phyloP scores from a whole-genome alignment of 1,140 invertebrate species.

The Brachionus angularis region DNA sequence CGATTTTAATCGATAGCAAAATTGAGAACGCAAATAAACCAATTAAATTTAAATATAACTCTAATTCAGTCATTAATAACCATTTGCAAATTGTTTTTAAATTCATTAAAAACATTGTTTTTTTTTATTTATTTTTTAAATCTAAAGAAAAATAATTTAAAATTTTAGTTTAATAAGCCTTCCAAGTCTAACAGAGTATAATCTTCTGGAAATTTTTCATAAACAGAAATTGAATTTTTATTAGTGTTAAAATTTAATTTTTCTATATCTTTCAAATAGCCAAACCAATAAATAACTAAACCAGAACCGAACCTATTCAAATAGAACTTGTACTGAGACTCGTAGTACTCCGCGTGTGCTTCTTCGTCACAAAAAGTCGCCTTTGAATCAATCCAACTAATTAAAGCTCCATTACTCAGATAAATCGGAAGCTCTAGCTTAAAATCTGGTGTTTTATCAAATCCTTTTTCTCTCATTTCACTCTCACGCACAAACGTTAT shows the following conservation, averaged over 20 bases:
- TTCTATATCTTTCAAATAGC: conserved; percentile 72
- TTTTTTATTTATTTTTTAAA: conserved; percentile 7
- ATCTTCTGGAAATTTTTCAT: conserved; percentile 1
- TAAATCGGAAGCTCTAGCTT: conserved; percentile 80
- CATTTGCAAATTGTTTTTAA: conserved; percentile 38
- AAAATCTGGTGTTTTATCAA: conserved; percentile 90
- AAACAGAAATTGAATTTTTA: conserved; percentile 2
- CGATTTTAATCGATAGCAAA: conserved; percentile 11
- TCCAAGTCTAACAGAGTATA: background rate
- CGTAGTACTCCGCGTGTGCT: conserved; percentile 75
- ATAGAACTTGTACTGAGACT: conserved; percentile 80
- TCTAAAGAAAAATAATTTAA: conserved; percentile 5
- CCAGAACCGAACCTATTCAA: conserved; percentile 90
- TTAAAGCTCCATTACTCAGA: conserved; percentile 68
- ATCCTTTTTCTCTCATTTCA: conserved; percentile 72
- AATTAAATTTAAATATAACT: conserved; percentile 16
- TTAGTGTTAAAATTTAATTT: conserved; percentile 38
- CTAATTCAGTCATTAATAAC: conserved; percentile 43
- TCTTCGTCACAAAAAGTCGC: conserved; percentile 81
- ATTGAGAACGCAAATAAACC: background rate
- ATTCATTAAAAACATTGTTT: conserved; percentile 41
- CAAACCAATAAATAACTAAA: conserved; percentile 92
- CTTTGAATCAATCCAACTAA: conserved; percentile 96
- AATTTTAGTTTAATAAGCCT: background rate
- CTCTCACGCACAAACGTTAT: conserved; percentile 67